Evolutionary conservation across 2,888 invertebrate species (phyloP), one percentile per base, ranked within the genome.

Genomic region (Candidula unifasciata): DNA sequence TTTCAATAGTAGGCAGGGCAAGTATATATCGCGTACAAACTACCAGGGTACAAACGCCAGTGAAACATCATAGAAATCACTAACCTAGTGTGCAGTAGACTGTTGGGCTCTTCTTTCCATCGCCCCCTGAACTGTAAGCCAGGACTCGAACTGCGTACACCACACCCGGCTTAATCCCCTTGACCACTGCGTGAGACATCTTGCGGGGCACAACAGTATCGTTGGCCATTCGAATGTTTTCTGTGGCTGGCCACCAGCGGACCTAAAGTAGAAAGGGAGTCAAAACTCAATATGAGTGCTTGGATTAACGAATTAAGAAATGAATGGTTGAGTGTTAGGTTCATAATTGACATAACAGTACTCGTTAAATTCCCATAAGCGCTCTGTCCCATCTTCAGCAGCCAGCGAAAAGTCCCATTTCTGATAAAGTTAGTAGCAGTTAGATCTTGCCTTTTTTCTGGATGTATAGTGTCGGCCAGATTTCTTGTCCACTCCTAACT

Each of bases 101-200:
- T 0, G 97, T 96, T 0, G 98, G 98, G 82, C 98, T 98, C 97
- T 98, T 98, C 82, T 98, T 95, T 0, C 99, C 99, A 92, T 98
- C 98, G 0, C 99, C 98, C 16, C 98, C 99, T 90, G 97, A 96
- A 82, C 98, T 98, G 94, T 96, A 98, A 0, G 97, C 98, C 69
- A 98, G 95, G 1, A 99, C 97, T 91, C 99, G 95, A 93, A 99
- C 95, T 91, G 96, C 96, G 93, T 98, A 99, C 0, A 96, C 96
- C 94, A 97, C 97, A 80, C 97, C 97, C 0, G 96, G 96, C 3
- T 96, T 95, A 24, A 97, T 94, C 89, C 95, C 93, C 16, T 94
- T 94, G 6, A 99, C 96, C 89, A 96, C 96, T 0, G 96, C 96
- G 92, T 97, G 97, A 6, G 98, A 95, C 92, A 96, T 44, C 35